Conservation (phyloP, 2,797 vertebrate genomes). For the Diplodus puntazzo region DNA sequence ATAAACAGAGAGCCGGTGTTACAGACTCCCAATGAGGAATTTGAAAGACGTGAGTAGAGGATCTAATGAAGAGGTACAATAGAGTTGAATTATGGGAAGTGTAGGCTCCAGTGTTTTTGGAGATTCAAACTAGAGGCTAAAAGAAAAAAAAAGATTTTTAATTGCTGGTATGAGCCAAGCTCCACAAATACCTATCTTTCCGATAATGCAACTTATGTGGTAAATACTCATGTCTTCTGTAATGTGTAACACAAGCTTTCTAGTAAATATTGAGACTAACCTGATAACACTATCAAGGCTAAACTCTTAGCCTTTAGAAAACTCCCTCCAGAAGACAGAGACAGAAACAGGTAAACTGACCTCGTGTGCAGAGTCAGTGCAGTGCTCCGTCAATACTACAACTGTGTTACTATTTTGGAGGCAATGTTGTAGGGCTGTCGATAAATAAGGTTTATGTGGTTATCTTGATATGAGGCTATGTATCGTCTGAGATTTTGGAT, state of each 20-base stretch:
- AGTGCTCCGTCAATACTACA: constrained; percentile 7
- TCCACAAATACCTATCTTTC: not conserved
- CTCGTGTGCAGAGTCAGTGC: not conserved
- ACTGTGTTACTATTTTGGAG: not conserved
- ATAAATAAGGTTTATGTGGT: no score
- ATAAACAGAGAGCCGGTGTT: not conserved
- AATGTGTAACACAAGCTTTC: constrained; percentile 24
- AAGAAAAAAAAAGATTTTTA: not conserved
- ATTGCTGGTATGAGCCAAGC: not conserved
- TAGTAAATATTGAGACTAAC: constrained; percentile 22
- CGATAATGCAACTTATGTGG: not conserved
- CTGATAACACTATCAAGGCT: constrained; percentile 14
- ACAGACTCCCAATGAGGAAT: not conserved
- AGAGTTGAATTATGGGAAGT: not conserved
- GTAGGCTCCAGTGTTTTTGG: not conserved
- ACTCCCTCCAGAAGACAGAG: constrained; percentile 4
- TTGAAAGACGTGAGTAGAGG: not conserved
- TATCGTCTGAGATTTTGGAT: no score
- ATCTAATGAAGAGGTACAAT: not conserved
- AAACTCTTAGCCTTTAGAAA: constrained; percentile 2
- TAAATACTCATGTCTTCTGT: constrained; percentile 2
- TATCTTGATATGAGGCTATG: no score
- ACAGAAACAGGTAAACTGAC: not conserved
- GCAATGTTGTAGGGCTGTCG: not conserved
- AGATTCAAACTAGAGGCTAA: not conserved